Base-by-base conservation (phyloP, 2,797 vertebrate genomes). In the Mormyrops boulengeri region DNA sequence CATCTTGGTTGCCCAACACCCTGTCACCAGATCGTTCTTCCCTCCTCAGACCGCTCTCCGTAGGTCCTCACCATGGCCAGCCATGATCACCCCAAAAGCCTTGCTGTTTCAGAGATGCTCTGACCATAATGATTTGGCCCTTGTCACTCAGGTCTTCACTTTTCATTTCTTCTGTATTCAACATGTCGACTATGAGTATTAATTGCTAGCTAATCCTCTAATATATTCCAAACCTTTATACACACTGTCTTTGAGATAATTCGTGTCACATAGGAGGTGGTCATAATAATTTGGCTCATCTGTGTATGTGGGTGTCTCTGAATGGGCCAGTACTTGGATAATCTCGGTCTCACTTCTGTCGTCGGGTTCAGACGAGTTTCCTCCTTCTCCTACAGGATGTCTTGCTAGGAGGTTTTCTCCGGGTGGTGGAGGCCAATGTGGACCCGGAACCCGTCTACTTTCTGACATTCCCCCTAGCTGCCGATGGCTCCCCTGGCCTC, bases 351-450 rank as follows among this genome's bases (percentile, higher is more conserved):
- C n/a, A 11, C 44, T 44, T 84, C 80, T 47, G 38, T 49, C 22
- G 3, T 22, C 19, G 11, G 6, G 12, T 38, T 17, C 26, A 26
- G 55, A 34, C 41, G 85, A 30, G 26, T 30, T 69, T 50, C 85
- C 19, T 6, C 82, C 38, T 86, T 30, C 22, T 87, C 6, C 30
- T 92, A 77, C 94, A 99, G 99, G 97, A 97, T 90, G 95, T 97
- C 93, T 95, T 99, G 90, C 96, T 99, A 69, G 96, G 95, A 66
- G 98, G 98, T 88, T 92, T 99, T 89, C 92, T 97, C 88, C 97
- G 96, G 94, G 97, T 99, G 17, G 95, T 98, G 34, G 96, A 98
- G 91, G 95, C 94, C 89, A 97, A 96, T 93, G 92, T 95, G 90
- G 92, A 94, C 47, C 94, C 96, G 92, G 96, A 96, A 88, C 98